Evolutionary conservation across 1,140 invertebrate genomes (phyloP).

Genomic region (Penaeus chinensis): DNA sequence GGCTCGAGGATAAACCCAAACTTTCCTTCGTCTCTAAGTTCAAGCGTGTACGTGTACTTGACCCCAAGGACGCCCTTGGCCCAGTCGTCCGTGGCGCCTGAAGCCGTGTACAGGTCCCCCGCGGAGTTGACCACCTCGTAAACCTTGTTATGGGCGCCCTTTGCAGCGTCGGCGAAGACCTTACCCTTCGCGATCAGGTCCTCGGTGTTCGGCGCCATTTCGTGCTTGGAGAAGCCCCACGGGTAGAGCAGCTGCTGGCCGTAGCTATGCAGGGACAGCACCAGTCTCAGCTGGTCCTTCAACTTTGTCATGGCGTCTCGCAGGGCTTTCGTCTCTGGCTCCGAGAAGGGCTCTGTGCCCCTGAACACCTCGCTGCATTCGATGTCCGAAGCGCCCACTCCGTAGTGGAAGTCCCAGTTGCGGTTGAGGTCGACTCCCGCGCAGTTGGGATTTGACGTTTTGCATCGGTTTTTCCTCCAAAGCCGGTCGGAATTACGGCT

Average conservation of each 20-base stretch:
- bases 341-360: slow-evolving; percentile 86
- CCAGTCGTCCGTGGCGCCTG: slow-evolving; percentile 74
- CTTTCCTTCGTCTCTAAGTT: slow-evolving; percentile 81
- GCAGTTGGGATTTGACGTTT: too few relatives aligned
- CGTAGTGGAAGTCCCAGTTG: too few relatives aligned
- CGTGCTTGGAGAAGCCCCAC: not conserved
- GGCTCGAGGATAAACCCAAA: slow-evolving; percentile 73
- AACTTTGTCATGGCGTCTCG: slow-evolving; percentile 68
- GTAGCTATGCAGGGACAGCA: not conserved
- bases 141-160: too few relatives aligned
- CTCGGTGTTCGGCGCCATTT: not conserved
- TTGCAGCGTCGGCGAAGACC: too few relatives aligned
- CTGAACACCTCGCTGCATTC: slow-evolving; percentile 86
- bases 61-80: slow-evolving; percentile 71
- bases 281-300: slow-evolving; percentile 72
- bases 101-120: slow-evolving; percentile 77
- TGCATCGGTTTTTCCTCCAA: too few relatives aligned
- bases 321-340: slow-evolving; percentile 86
- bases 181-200: too few relatives aligned
- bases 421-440: too few relatives aligned
- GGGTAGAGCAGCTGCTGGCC: slow-evolving; percentile 7
- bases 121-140: not conserved
- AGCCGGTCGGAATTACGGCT: too few relatives aligned
- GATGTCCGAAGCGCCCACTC: too few relatives aligned
- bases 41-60: slow-evolving; percentile 72